A percentile compares a stretch with the other conserved stretches of the same genome.
Evolutionary conservation across 2,888 invertebrate genomes (phyloP).

Genomic region (Daptonema setosum): DNA sequence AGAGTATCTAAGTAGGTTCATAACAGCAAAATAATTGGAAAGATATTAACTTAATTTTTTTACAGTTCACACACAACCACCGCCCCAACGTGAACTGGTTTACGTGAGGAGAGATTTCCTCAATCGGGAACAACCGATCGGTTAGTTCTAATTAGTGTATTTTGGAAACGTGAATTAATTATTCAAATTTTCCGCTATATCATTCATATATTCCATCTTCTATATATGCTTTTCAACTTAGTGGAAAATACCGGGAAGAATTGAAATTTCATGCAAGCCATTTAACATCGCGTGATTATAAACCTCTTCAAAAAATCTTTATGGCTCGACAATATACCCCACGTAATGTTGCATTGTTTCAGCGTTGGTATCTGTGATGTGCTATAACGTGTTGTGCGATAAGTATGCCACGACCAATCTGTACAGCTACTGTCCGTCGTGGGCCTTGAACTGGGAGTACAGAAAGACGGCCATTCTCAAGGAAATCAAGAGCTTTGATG

Average conservation of each 20-base stretch:
- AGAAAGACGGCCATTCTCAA: constrained; percentile 86
- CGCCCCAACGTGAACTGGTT: constrained; percentile 19
- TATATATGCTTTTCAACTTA: too few relatives aligned
- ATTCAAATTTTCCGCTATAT: too few relatives aligned
- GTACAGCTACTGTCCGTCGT: constrained; percentile 94
- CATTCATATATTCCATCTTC: too few relatives aligned
- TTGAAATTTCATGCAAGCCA: too few relatives aligned
- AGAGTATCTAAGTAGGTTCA: too few relatives aligned
- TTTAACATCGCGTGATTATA: too few relatives aligned
- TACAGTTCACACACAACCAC: constrained; percentile 18
- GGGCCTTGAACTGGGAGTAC: constrained; percentile 97
- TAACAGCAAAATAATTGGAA: too few relatives aligned
- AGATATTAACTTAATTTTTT: constrained; percentile 1
- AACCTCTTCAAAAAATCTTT: too few relatives aligned
- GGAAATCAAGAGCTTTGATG: constrained; percentile 81
- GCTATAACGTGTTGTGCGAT: constrained; percentile 96
- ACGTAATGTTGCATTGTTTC: too few relatives aligned
- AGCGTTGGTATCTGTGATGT: constrained; percentile 74
- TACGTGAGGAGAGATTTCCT: constrained; percentile 16
- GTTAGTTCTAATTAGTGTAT: constrained; percentile 10
- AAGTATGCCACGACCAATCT: constrained; percentile 93
- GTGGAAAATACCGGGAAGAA: too few relatives aligned
- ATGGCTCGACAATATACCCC: too few relatives aligned
- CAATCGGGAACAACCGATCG: constrained; percentile 20
- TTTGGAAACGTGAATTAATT: too few relatives aligned